Conservation (phyloP, 2,113 vertebrate genomes). For the Phycodurus eques region DNA sequence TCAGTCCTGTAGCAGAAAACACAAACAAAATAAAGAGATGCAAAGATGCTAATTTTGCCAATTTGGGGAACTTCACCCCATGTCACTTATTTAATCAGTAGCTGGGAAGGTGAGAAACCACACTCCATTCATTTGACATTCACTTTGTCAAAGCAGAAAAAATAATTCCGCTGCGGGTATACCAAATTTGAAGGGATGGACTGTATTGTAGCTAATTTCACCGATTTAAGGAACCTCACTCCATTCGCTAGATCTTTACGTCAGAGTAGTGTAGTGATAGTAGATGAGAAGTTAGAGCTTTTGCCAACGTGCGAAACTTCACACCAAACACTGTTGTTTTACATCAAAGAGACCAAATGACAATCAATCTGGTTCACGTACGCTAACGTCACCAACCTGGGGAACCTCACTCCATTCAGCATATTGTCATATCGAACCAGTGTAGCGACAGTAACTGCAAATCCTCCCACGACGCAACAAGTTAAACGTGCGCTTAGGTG, state of each 20-base stretch:
- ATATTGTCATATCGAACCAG: too few species aligned
- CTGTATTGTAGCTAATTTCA: not conserved
- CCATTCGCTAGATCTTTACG: not conserved
- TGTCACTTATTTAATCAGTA: not conserved
- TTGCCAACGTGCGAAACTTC: too few species aligned
- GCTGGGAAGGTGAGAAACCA: too few species aligned
- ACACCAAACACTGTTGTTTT: too few species aligned
- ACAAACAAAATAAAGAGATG: not conserved
- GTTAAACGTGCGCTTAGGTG: too few species aligned
- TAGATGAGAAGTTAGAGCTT: not conserved
- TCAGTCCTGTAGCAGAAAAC: not conserved
- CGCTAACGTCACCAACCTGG: not conserved
- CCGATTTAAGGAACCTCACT: not conserved
- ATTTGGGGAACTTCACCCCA: not conserved
- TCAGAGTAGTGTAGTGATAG: not conserved
- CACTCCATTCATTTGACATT: too few species aligned
- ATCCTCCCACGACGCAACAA: too few species aligned
- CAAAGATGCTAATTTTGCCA: not conserved
- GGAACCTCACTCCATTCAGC: not conserved
- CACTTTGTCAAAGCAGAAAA: not conserved
- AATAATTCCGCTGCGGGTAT: too few species aligned
- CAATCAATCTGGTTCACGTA: too few species aligned
- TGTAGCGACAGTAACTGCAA: too few species aligned
- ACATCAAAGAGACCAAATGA: too few species aligned
- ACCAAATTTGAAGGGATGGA: too few species aligned